These are phyloP conservation scores for Caenorhabditis sulstoni DNA, from an alignment of 2,888 invertebrate genomes.

Conservation along the genomic window DNA sequence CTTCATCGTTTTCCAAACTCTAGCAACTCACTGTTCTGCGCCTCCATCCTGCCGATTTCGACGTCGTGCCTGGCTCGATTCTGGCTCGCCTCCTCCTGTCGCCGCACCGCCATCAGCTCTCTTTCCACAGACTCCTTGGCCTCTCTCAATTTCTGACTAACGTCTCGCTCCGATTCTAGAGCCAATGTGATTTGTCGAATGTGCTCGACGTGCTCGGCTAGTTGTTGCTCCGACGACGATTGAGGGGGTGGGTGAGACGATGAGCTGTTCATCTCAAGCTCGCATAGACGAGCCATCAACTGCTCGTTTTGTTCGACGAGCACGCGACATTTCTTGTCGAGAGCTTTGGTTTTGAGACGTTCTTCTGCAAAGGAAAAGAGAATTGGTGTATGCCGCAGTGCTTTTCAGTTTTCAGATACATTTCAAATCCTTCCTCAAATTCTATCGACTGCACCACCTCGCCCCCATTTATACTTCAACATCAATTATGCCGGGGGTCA, in stretches of 20 bases:
- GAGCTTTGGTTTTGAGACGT: slow-evolving; percentile 75
- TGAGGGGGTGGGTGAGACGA: background rate
- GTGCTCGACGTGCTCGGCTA: slow-evolving; percentile 30
- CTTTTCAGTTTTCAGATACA: too few relatives aligned
- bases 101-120: slow-evolving; percentile 29
- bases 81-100: slow-evolving; percentile 22
- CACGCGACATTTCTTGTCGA: slow-evolving; percentile 74
- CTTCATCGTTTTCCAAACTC: background rate
- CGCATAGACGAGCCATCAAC: slow-evolving; percentile 68
- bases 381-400: too few relatives aligned
- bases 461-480: background rate
- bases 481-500: too few relatives aligned
- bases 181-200: slow-evolving; percentile 38
- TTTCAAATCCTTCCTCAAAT: too few relatives aligned
- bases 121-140: slow-evolving; percentile 37
- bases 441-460: too few relatives aligned
- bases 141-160: slow-evolving; percentile 35
- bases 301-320: slow-evolving; percentile 76
- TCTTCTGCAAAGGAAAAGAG: slow-evolving; percentile 64
- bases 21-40: slow-evolving; percentile 34
- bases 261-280: slow-evolving; percentile 59
- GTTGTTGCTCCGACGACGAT: too few relatives aligned
- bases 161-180: slow-evolving; percentile 43
- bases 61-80: slow-evolving; percentile 17
- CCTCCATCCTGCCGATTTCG: slow-evolving; percentile 41